These are phyloP conservation scores for Metopolophium dirhodum DNA, from an alignment of 1,140 invertebrate genomes.

Conservation along the genomic window DNA sequence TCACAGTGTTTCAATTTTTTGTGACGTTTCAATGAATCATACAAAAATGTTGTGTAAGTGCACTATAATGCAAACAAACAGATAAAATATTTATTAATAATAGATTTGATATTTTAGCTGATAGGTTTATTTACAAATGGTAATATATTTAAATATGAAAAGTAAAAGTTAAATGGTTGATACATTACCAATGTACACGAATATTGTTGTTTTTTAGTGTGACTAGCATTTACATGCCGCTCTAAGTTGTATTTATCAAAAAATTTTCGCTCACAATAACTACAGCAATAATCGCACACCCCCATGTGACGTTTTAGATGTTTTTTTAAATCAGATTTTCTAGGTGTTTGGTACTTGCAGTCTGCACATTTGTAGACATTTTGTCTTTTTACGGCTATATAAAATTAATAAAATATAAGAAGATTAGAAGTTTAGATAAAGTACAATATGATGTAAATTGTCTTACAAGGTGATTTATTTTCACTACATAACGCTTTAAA, in stretches of 20 bases:
- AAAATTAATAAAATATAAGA: neutral
- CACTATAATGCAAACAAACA: conserved; percentile 20
- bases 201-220: conserved; percentile 51
- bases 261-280: conserved; percentile 43
- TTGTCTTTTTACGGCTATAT: conserved; percentile 21
- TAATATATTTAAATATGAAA: neutral
- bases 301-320: conserved; percentile 53
- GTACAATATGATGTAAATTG: neutral
- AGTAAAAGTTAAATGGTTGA: neutral
- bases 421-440: neutral
- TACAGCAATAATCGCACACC: conserved; percentile 19
- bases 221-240: conserved; percentile 49
- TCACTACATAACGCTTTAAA: conserved; percentile 43
- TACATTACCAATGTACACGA: conserved; percentile 21
- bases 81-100: neutral
- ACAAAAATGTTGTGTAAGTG: conserved; percentile 32
- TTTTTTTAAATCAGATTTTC: conserved; percentile 54
- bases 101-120: neutral
- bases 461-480: conserved; percentile 8
- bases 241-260: conserved; percentile 54
- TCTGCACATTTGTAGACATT: conserved; percentile 27
- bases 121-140: neutral
- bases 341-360: conserved; percentile 35
- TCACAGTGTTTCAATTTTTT: conserved; percentile 34
- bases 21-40: conserved; percentile 51